Evolutionary conservation across 2,888 invertebrate genomes (phyloP), one percentile per base, ranked within the genome.

Genomic region (Cheiracanthium punctorium): DNA sequence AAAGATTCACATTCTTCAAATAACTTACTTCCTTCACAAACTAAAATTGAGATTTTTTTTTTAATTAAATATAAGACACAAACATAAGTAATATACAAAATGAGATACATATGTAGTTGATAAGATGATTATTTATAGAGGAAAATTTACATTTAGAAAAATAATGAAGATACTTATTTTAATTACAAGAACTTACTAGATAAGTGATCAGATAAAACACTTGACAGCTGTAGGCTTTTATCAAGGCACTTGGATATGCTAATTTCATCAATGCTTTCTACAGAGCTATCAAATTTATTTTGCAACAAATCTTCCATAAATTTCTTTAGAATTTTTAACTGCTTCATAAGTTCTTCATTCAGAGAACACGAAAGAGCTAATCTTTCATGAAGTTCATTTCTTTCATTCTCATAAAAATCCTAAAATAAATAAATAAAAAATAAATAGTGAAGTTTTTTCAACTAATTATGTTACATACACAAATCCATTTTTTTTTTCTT

Each of bases 271-370:
- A 73, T 52, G 28, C 72, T 84, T 48, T 77, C 82, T 14, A 79
- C 7, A 24, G 79, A 79, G 28, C 52, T 69, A 12, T 43, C 20
- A 74, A 72, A 43, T 70, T 70, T 79, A 20, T 85, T n/a, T 1
- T 74, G 79, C 17, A 85, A 29, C 32, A 85, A 43, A 79, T 85
- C 74, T 43, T 80, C 79, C 84, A 85, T 73, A 52, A 85, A 85
- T 0, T 1, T 52, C 58, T 80, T 79, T n/a, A 85, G 64, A 30
- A 33, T 79, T 24, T 58, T 43, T 20, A 85, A 43, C 32, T 85
- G 84, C 10, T 64, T 70, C 58, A 85, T 52, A 32, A 85, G 79
- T 20, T 85, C 79, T 28, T 65, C 52, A 37, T 85, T 85, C n/a
- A 85, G 58, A 52, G 79, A 52, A 52, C 41, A 74, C 1, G 79